Conservation (phyloP, 2,797 vertebrate genomes). For the Chaetodon trifasciatus region DNA sequence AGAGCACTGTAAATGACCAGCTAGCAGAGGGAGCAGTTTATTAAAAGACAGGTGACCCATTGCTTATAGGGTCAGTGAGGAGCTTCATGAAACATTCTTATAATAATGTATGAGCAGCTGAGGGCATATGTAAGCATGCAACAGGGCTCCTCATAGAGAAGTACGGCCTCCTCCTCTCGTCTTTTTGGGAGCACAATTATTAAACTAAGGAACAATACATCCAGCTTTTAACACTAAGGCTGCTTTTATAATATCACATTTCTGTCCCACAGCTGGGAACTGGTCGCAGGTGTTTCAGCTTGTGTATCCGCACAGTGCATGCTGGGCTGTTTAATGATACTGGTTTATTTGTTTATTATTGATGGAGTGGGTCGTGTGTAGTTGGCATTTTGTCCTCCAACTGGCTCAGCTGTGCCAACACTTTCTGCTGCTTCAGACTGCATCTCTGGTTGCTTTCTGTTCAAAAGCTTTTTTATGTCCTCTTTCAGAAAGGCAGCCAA, state of each 20-base stretch:
- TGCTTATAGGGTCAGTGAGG: conserved; percentile 32
- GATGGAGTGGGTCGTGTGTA: not conserved
- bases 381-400: not conserved
- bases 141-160: not conserved
- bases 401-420: not conserved
- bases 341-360: conserved; percentile 10
- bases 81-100: conserved; percentile 5
- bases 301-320: not conserved
- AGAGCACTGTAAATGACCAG: conserved; percentile 5
- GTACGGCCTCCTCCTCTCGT: not conserved
- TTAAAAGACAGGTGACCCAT: conserved; percentile 33
- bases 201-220: not conserved
- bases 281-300: not conserved
- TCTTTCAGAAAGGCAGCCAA: not conserved
- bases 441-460: not conserved
- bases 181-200: not conserved
- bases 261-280: conserved; percentile 1
- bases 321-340: not conserved
- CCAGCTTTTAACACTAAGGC: not conserved
- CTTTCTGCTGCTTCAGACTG: conserved; percentile 20
- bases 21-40: conserved; percentile 12
- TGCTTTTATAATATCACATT: not conserved
- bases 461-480: not conserved
- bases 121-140: not conserved
- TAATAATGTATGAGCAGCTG: not conserved